phyloP scores from a whole-genome alignment of 92 coral and sea anemone species.

The Epizoanthus scotinus region DNA sequence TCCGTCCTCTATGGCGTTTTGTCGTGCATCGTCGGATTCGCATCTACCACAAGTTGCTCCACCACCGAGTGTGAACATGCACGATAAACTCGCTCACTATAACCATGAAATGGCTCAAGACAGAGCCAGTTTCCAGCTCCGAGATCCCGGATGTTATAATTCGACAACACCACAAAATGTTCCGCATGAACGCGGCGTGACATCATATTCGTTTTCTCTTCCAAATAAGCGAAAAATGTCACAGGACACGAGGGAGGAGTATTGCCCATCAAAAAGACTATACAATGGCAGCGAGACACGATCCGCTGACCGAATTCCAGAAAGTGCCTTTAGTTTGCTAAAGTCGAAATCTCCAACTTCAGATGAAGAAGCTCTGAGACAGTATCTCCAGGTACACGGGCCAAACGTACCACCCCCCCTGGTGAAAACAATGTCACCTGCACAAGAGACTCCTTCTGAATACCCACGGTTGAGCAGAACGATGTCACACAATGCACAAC shows the following conservation, averaged over 20 bases:
- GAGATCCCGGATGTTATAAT: constrained; percentile 1
- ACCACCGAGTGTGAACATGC: background rate
- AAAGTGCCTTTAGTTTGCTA: background rate
- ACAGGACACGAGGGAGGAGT: background rate
- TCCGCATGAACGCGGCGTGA: constrained; percentile 13
- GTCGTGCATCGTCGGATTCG: background rate
- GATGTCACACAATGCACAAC: background rate
- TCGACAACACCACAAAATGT: background rate
- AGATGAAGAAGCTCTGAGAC: constrained; percentile 29
- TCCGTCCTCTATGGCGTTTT: background rate
- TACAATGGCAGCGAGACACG: background rate
- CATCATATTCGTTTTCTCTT: constrained; percentile 12
- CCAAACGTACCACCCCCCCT: background rate
- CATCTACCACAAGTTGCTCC: background rate
- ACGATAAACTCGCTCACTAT: constrained; percentile 3
- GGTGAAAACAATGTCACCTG: constrained; percentile 6
- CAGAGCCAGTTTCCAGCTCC: background rate
- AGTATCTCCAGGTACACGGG: constrained; percentile 5
- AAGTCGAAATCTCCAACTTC: constrained; percentile 2
- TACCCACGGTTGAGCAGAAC: no score
- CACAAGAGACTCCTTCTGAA: no score
- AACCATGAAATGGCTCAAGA: background rate
- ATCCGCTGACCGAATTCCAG: background rate
- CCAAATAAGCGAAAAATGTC: constrained; percentile 9
- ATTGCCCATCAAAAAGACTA: constrained; percentile 32